Base-by-base conservation (phyloP, 2,113 vertebrate genomes). In the Hipposideros armiger region DNA sequence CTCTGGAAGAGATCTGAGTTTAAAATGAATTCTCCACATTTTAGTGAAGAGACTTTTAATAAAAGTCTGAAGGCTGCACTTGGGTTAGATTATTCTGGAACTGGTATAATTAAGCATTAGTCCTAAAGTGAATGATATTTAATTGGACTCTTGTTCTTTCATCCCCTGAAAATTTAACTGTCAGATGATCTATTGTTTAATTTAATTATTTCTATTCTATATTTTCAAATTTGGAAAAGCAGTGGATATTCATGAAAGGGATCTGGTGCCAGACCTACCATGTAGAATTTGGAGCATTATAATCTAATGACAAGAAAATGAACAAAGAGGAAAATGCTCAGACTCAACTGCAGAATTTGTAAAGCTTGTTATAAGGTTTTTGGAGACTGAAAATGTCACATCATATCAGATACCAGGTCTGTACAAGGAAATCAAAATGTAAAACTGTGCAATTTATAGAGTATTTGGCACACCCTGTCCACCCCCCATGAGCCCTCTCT, bases 341-440 rank as follows among this genome's bases (percentile, higher is more conserved):
- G 32, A 40, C 22, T 91, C n/a, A 67, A 50, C 26, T 14, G 17
- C n/a, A 92, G 67, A 70, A 52, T 78, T 73, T 86, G 22, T 62
- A 40, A 97, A 96, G 81, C 50, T 58, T 73, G 9, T 90, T 73
- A 19, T 69, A 93, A 90, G 8, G 26, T 45, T 93, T 97, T 88
- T 73, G 17, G 28, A 95, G 62, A 94, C 64, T 95, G 24, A 91
- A 95, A 88, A 73, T 91, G 14, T 95, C 62, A 87, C 9, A n/a
- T 26, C 40, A 67, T 80, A 28, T 78, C 74, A 95, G 78, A 76
- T 67, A 81, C 40, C 11, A 28, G 54, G 20, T 74, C 36, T 70
- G 67, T 93, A 60, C 73, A 58, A 91, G n/a, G 42, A 96, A 95
- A 91, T 22, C 72, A 45, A 91, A 87, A 87, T 80, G 56, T 54